phyloP scores from a whole-genome alignment of 2,888 invertebrate species.

The Meloe dianella region DNA sequence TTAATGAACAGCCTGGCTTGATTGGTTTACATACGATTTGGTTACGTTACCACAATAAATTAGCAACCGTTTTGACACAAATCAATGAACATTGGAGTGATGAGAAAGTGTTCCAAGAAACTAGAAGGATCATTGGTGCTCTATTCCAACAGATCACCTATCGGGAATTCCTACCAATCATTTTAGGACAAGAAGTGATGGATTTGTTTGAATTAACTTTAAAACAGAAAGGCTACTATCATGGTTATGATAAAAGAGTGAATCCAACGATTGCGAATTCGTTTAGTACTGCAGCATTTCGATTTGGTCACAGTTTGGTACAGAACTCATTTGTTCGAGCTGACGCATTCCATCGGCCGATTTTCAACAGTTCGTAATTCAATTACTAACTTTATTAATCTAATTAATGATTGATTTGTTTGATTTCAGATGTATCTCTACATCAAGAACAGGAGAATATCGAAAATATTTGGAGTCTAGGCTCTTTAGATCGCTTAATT shows the following conservation, averaged over 20 bases:
- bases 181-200: slow-evolving; percentile 76
- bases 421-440: slow-evolving; percentile 73
- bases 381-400: no score
- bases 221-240: slow-evolving; percentile 71
- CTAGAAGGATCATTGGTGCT: slow-evolving; percentile 80
- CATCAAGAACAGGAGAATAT: slow-evolving; percentile 78
- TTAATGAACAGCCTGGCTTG: slow-evolving; percentile 82
- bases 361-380: slow-evolving; percentile 72
- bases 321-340: slow-evolving; percentile 78
- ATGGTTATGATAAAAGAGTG: slow-evolving; percentile 70
- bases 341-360: slow-evolving; percentile 71
- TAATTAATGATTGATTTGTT: neutral
- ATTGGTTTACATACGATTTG: slow-evolving; percentile 78
- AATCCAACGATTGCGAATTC: slow-evolving; percentile 80
- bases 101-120: slow-evolving; percentile 85
- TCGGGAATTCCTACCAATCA: slow-evolving; percentile 80
- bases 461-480: slow-evolving; percentile 75
- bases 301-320: slow-evolving; percentile 87
- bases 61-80: slow-evolving; percentile 73
- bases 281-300: slow-evolving; percentile 82
- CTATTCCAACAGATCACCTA: slow-evolving; percentile 85
- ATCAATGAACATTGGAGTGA: slow-evolving; percentile 89
- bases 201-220: slow-evolving; percentile 77
- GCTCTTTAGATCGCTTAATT: slow-evolving; percentile 79
- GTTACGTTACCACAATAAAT: slow-evolving; percentile 75